A percentile compares a stretch with the other conserved stretches of the same genome.
phyloP scores from a whole-genome alignment of 2,113 vertebrate species.

The Clarias magur region DNA sequence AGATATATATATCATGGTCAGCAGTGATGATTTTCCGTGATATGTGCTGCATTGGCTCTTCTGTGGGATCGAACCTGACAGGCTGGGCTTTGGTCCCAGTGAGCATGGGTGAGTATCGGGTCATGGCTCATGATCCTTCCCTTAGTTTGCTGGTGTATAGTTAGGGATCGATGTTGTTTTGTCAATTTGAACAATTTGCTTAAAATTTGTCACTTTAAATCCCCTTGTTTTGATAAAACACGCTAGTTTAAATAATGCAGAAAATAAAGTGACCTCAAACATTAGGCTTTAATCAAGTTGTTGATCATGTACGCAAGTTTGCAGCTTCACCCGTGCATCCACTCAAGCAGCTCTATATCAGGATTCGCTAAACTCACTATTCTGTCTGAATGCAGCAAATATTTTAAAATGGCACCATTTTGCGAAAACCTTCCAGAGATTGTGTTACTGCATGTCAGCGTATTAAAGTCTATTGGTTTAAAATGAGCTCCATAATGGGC shows the following conservation, averaged over 20 bases:
- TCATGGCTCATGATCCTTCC: too few species aligned
- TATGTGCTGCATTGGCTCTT: too few species aligned
- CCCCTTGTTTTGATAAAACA: not conserved
- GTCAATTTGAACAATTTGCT: too few species aligned
- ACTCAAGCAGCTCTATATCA: not conserved
- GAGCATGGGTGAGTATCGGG: too few species aligned
- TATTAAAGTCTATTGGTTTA: not conserved
- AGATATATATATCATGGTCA: too few species aligned
- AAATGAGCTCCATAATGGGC: slow-evolving; percentile 4
- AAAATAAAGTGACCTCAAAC: not conserved
- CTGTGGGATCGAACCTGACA: too few species aligned
- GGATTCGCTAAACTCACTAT: not conserved
- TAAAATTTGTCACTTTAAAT: too few species aligned
- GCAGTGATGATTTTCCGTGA: too few species aligned
- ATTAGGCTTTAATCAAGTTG: not conserved
- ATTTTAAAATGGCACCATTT: not conserved
- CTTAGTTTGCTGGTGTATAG: too few species aligned
- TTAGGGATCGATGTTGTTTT: too few species aligned
- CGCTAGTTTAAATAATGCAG: not conserved
- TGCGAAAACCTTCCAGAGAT: not conserved
- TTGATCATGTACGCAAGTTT: not conserved
- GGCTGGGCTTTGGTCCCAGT: too few species aligned
- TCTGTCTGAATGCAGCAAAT: not conserved
- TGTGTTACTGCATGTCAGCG: not conserved
- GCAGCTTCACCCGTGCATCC: not conserved